These are phyloP conservation scores for Timema cristinae DNA, from an alignment of 2,888 invertebrate species.

Conservation along the genomic window DNA sequence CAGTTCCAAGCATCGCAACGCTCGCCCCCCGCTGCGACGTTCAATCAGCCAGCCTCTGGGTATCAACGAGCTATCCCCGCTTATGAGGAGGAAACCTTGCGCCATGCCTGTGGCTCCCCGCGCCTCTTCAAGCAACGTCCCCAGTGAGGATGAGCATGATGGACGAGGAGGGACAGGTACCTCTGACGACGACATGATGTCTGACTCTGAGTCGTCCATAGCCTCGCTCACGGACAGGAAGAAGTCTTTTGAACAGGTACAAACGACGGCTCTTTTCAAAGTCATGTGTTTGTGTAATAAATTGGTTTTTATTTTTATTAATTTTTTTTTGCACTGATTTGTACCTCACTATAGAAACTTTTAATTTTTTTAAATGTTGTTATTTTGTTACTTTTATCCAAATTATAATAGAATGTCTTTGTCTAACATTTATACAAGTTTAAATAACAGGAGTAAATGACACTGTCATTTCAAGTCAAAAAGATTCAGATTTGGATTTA, in stretches of 20 bases:
- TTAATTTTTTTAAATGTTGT: no score
- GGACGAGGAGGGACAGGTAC: slow-evolving; percentile 50
- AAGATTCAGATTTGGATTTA: no score
- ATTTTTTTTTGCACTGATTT: no score
- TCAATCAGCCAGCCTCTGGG: slow-evolving; percentile 68
- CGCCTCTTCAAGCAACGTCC: slow-evolving; percentile 40
- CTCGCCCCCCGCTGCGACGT: slow-evolving; percentile 45
- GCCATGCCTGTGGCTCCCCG: slow-evolving; percentile 12
- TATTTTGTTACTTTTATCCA: no score
- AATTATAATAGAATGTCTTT: no score
- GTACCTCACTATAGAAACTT: no score
- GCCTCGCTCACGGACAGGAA: slow-evolving; percentile 51
- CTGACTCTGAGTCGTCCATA: slow-evolving; percentile 56
- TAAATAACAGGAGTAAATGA: no score
- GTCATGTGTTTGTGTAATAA: no score
- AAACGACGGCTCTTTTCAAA: neutral
- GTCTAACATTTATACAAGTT: no score
- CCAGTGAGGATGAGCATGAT: slow-evolving; percentile 56
- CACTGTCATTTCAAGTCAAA: no score
- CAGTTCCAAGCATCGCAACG: slow-evolving; percentile 22
- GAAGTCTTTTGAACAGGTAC: slow-evolving; percentile 51
- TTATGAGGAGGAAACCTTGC: slow-evolving; percentile 50
- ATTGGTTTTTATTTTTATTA: no score
- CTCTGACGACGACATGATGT: slow-evolving; percentile 53
- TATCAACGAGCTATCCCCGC: slow-evolving; percentile 55